Conservation (phyloP, 1,140 invertebrate species). For the Oppia nitens region DNA sequence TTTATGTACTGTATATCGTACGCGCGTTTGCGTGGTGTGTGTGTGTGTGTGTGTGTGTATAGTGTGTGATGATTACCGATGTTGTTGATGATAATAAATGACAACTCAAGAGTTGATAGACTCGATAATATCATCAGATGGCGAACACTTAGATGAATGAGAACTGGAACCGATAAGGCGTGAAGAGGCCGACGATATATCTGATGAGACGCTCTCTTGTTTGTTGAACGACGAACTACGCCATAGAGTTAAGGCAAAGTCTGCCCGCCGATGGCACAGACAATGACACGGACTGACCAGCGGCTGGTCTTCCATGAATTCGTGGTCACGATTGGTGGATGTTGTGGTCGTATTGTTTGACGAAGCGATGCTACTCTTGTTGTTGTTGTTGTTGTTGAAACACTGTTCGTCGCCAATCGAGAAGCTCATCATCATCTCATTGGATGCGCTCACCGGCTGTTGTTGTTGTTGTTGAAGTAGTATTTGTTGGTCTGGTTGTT, state of each 20-base stretch:
- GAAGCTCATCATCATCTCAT: background rate
- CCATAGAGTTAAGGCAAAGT: background rate
- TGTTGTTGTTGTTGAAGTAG: background rate
- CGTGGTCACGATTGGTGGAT: background rate
- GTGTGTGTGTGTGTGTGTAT: too few relatives aligned
- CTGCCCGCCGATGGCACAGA: background rate
- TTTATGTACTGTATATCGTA: too few relatives aligned
- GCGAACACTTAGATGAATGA: background rate
- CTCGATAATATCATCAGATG: background rate
- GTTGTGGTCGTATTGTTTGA: background rate
- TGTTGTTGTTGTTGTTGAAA: background rate
- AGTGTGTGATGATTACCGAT: too few relatives aligned
- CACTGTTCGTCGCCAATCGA: background rate
- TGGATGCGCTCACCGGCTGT: background rate
- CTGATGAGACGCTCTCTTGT: constrained; percentile 6
- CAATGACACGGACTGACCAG: constrained; percentile 9
- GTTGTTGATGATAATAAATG: too few relatives aligned
- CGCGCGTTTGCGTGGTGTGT: too few relatives aligned
- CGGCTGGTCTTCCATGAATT: constrained; percentile 7
- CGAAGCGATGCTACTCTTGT: background rate
- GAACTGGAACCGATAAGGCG: constrained; percentile 12
- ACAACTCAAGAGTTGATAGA: too few relatives aligned
- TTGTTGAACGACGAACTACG: background rate
- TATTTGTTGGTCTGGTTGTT: background rate
- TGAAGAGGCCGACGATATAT: constrained; percentile 10